Percentiles rank a stretch among this genome's conserved stretches.
phyloP scores from a whole-genome alignment of 1,140 invertebrate genomes.

The Caligus rogercresseyi region DNA sequence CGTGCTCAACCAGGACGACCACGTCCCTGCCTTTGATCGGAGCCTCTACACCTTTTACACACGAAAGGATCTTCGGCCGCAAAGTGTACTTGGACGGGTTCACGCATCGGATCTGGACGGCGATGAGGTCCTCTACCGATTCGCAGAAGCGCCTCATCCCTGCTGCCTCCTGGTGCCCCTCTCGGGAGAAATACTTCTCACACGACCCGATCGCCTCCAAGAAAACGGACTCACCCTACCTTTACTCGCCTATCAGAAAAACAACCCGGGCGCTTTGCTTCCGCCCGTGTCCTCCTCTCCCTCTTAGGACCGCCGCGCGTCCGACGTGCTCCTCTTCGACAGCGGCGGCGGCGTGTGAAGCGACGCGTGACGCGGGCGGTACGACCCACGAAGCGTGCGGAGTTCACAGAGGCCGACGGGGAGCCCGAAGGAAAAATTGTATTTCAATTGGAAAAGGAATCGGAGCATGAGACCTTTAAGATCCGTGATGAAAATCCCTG shows the following conservation, averaged over 20 bases:
- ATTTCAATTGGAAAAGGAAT: slow-evolving; percentile 76
- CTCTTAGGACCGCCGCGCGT: too few species aligned
- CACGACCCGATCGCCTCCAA: slow-evolving; percentile 24
- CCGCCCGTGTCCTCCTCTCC: slow-evolving; percentile 30
- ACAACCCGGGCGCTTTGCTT: slow-evolving; percentile 29
- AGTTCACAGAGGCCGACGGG: slow-evolving; percentile 76
- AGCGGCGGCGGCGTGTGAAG: slow-evolving; percentile 42
- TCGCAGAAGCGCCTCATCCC: slow-evolving; percentile 54
- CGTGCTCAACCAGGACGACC: slow-evolving; percentile 73
- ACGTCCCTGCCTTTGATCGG: slow-evolving; percentile 54
- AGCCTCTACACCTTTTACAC: background rate
- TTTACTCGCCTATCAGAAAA: background rate
- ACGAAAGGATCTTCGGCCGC: background rate
- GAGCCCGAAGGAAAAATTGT: slow-evolving; percentile 66
- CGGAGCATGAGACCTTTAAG: slow-evolving; percentile 75
- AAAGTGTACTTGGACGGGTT: slow-evolving; percentile 53
- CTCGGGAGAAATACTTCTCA: slow-evolving; percentile 66
- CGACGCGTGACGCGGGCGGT: slow-evolving; percentile 66
- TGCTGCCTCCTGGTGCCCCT: slow-evolving; percentile 69
- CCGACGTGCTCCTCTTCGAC: slow-evolving; percentile 23
- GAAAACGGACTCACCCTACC: background rate
- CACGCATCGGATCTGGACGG: slow-evolving; percentile 64
- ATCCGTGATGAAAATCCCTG: slow-evolving; percentile 79
- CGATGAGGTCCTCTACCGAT: slow-evolving; percentile 61
- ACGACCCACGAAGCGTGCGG: slow-evolving; percentile 71